Percentiles rank a stretch among this genome's conserved stretches.
phyloP scores from a whole-genome alignment of 2,113 vertebrate genomes.

The Picathartes gymnocephalus region DNA sequence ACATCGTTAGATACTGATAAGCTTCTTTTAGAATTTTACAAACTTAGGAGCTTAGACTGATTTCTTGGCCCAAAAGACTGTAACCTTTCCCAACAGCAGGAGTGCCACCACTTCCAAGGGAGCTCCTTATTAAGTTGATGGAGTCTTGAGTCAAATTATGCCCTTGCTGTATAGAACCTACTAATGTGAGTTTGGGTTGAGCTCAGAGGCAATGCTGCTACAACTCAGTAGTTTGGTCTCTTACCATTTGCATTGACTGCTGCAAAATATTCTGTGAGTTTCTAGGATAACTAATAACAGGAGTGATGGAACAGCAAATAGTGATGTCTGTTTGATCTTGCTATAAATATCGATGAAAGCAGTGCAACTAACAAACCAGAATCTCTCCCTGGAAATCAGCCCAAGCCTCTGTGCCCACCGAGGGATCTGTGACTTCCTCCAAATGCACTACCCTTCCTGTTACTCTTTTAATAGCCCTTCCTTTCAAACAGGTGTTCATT shows the following conservation, averaged over 20 bases:
- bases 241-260: background rate
- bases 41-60: background rate
- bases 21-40: background rate
- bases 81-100: background rate
- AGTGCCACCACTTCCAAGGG: background rate
- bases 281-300: background rate
- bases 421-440: constrained; percentile 30
- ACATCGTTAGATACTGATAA: background rate
- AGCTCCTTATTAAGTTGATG: background rate
- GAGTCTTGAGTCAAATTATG: background rate
- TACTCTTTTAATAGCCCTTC: constrained; percentile 58
- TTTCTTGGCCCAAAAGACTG: background rate
- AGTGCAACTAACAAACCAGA: background rate
- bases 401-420: background rate
- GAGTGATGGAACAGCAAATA: background rate
- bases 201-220: background rate
- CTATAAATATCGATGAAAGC: background rate
- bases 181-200: background rate
- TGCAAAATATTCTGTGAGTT: background rate
- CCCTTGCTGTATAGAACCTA: background rate
- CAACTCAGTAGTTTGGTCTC: background rate
- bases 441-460: constrained; percentile 8
- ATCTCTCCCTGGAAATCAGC: background rate
- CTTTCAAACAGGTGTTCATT: constrained; percentile 42
- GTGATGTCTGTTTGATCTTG: background rate